Conservation (phyloP, 2,888 invertebrate species). For the Plagodis dolabraria region DNA sequence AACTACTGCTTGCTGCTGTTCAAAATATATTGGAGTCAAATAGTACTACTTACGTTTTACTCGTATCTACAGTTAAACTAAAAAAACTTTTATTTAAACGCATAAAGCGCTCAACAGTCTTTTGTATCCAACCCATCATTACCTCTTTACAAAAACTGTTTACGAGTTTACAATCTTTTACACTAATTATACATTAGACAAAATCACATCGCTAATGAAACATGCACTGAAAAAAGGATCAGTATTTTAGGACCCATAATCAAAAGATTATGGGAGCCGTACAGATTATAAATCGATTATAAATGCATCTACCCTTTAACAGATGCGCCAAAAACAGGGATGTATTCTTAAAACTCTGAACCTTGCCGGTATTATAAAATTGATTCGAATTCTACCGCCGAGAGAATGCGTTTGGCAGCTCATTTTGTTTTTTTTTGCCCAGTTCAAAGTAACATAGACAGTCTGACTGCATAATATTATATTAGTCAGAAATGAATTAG, state of each 20-base stretch:
- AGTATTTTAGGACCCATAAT: slow-evolving; percentile 55
- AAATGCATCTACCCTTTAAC: slow-evolving; percentile 77
- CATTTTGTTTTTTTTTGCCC: too few relatives aligned
- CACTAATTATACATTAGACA: slow-evolving; percentile 68
- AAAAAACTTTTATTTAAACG: slow-evolving; percentile 26
- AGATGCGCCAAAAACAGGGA: slow-evolving; percentile 51
- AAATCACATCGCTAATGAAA: slow-evolving; percentile 73
- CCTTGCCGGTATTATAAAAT: too few relatives aligned
- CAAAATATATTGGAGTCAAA: too few relatives aligned
- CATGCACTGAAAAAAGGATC: slow-evolving; percentile 79
- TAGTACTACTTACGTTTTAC: too few relatives aligned
- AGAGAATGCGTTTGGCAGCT: too few relatives aligned
- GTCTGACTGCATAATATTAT: too few relatives aligned
- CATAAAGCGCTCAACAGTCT: slow-evolving; percentile 28
- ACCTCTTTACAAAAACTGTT: slow-evolving; percentile 65
- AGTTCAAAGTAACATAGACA: too few relatives aligned
- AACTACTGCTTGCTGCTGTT: too few relatives aligned
- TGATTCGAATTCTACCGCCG: too few relatives aligned
- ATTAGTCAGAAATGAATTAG: too few relatives aligned
- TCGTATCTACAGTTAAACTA: background rate
- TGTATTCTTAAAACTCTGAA: background rate
- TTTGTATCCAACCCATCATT: slow-evolving; percentile 63
- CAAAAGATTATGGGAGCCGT: slow-evolving; percentile 73
- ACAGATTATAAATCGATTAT: slow-evolving; percentile 77
- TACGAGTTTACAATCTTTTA: slow-evolving; percentile 59